Evolutionary conservation across 2,113 vertebrate genomes (phyloP), one percentile per base, ranked within the genome.

Genomic region (Maccullochella peelii): DNA sequence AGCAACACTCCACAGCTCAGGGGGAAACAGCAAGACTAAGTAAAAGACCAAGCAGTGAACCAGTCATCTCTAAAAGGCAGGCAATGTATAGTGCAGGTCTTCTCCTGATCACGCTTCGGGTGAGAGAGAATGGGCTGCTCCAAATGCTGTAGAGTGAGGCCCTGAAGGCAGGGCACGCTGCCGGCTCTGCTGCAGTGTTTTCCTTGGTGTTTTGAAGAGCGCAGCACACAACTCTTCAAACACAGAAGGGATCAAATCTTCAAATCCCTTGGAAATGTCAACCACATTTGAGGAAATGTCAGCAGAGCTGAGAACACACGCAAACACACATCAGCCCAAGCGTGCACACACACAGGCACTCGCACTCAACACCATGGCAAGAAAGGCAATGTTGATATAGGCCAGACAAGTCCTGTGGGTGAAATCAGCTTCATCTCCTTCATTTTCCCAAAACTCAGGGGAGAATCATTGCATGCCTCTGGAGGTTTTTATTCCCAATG

Each of bases 181-280:
- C 58, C 3, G 69, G 79, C 83, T 82, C 62, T 44, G 75, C 87
- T 67, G 83, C 87, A 61, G 80, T 72, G 0, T 69, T 76, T 82
- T 82, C 82, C 79, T 83, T 65, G 0, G 88, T 77, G 83, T 70
- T 79, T 78, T 61, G 77, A 85, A 72, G 89, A 90, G 88, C 82
- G 79, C 84, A 85, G 81, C 84, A 74, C 79, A 83, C 69, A 89
- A 77, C 92, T 91, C 88, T 88, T 93, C 86, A 91, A 93, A 92
- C 92, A 93, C 83, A 72, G 86, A 91, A 74, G 80, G 89, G 92
- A 94, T 94, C 87, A 94, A 93, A 88, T 93, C 89, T 91, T 92
- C 88, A 92, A 94, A 95, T 94, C 94, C 94, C 90, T 79, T 79
- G 88, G 89, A 95, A 95, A 95, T 95, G 94, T 94, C 94, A 95